Evolutionary conservation across 2,888 invertebrate genomes (phyloP), one percentile per base, ranked within the genome.

Genomic region (Hirudinaria manillensis): DNA sequence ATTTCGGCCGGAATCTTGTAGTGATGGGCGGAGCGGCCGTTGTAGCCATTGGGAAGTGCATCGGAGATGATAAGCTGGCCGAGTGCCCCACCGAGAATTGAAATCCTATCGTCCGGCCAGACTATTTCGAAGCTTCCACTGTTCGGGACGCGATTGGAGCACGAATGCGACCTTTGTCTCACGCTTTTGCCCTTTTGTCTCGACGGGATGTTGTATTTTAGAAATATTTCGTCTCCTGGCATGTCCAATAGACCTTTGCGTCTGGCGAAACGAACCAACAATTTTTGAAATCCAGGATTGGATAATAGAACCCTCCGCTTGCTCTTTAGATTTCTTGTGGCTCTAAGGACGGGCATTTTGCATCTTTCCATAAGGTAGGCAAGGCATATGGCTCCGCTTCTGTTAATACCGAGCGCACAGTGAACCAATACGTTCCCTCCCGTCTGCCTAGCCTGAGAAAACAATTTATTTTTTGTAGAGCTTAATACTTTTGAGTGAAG

Each of bases 321-420:
- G 19, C 72, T 74, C 75, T 80, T 80, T 45, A 80, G 55, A 45
- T 75, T 29, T 16, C 36, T 70, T 19, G 76, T 72, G 38, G 79
- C 76, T 67, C 76, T 45, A 10, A 80, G 61, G 27, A 80, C 74
- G 19, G 77, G 61, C 75, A 72, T 70, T n/a, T 45, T 67, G 27
- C 70, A 24, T 45, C 76, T 72, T 2, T 53, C 29, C 77, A 80
- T 77, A 32, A 79, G 55, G 76, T 80, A 80, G 29, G 72, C 80
- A 36, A 78, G 71, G 67, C 79, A 78, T 7, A 77, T 76, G 21
- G 79, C 78, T 13, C 75, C 79, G 61, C 78, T 78, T 19, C 80
- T 77, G 76, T 80, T 80, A 70, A 80, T 77, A 53, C 80, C 80
- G 71, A 79, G 75, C 34, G 78, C 79, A 67, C 80, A 80, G 76